Base-by-base conservation (phyloP, 30 jellyfish, hydroid and myxozoan species). In the Hydractinia echinata region DNA sequence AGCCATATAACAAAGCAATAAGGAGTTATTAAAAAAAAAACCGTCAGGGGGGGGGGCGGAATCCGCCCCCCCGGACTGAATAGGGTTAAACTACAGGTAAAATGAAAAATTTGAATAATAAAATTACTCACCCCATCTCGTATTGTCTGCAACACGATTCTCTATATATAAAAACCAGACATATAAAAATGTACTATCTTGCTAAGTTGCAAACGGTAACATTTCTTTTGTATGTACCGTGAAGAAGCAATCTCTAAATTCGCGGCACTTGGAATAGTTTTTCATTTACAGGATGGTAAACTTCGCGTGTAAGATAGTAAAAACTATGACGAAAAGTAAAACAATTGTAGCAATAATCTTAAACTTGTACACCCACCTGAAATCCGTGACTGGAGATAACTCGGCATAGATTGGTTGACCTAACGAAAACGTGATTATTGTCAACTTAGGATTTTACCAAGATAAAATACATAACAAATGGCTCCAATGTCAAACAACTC, bases 361-460 rank as follows among this genome's bases (percentile, higher is more conserved):
- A 11, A 30, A 5, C 39, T 9, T 60, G 39, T 7, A 54, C 60
- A 55, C 62, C 51, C 69, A 93, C 99, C 99, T 93, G 85, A 95
- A 95, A 81, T 95, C 99, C 7, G 99, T 95, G 39, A 95, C 99
- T 4, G 99, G 99, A 3, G 99, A 95, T 1, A 95, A 86, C 74
- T 95, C 99, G 1, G 99, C 95, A 84, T 95, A 95, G 16, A 95
- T 95, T 66, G 99, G 99, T 78, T 95, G 99, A 53, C 91, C 99
- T 94, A 84, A 19, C 68, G 44, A 30, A 30, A 30, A 30, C 44
- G 44, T 30, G 44, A 30, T 30, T 30, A 30, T 30, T 30, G 44
- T 30, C 44, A 30, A 30, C 44, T 30, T 2, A 30, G 2, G 44
- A 30, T 30, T 30, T 30, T 2, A 30, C 44, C 1, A 30, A 85